These are phyloP conservation scores for Heterotis niloticus DNA, from an alignment of 2,113 vertebrate species.

Conservation along the genomic window DNA sequence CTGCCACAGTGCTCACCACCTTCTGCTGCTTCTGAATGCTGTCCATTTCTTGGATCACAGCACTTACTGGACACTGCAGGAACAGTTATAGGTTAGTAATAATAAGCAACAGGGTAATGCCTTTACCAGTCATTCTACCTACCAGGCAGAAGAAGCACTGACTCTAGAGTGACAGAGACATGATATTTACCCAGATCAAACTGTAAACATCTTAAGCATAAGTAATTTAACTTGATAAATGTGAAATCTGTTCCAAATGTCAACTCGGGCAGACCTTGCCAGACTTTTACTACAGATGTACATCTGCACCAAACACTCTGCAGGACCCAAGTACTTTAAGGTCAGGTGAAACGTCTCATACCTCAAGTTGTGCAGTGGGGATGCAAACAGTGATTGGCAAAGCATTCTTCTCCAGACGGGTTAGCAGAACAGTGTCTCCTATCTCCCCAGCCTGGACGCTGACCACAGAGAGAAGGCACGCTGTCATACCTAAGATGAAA, in stretches of 20 bases:
- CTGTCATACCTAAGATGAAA: conserved; percentile 64
- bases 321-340: background rate
- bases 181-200: background rate
- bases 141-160: background rate
- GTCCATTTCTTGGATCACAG: conserved; percentile 71
- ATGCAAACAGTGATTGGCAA: conserved; percentile 72
- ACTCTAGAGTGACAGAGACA: background rate
- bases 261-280: too few species aligned
- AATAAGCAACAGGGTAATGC: background rate
- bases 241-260: too few species aligned
- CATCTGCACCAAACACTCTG: too few species aligned
- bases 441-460: conserved; percentile 56
- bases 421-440: conserved; percentile 71
- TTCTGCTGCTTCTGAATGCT: conserved; percentile 79
- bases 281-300: too few species aligned
- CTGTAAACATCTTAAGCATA: background rate
- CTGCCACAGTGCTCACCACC: conserved; percentile 66
- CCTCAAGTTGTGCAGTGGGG: conserved; percentile 63
- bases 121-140: background rate
- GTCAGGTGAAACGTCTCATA: conserved; percentile 44
- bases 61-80: conserved; percentile 61
- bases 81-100: background rate
- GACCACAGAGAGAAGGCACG: conserved; percentile 74
- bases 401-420: conserved; percentile 68
- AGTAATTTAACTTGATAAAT: too few species aligned